These are phyloP conservation scores for Lemur catta DNA, from an alignment of 2,797 vertebrate species.

Conservation along the genomic window DNA sequence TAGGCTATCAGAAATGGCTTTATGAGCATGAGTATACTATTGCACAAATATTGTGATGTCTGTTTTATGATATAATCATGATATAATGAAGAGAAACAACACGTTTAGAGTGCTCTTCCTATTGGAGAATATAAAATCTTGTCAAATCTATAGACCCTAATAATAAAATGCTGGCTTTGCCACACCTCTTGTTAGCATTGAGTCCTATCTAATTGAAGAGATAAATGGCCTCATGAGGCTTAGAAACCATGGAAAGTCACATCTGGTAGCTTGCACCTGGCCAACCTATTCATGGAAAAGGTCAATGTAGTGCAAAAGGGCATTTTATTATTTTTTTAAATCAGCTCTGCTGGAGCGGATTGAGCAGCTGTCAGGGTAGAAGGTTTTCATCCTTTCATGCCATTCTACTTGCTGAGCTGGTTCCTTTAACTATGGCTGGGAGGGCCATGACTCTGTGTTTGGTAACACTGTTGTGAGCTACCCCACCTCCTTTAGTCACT, in stretches of 20 bases:
- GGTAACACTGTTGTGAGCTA: not conserved
- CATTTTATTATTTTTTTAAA: not conserved
- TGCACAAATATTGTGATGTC: not conserved
- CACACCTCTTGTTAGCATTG: not conserved
- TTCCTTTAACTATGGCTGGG: not conserved
- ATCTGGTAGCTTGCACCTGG: constrained; percentile 66
- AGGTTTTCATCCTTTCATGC: not conserved
- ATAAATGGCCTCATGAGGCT: constrained; percentile 47
- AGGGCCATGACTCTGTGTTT: not conserved
- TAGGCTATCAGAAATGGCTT: not conserved
- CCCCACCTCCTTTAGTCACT: not conserved
- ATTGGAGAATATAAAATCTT: not conserved
- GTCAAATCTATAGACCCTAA: not conserved
- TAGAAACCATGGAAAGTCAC: constrained; percentile 24
- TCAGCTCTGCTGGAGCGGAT: constrained; percentile 14
- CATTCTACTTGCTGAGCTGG: not conserved
- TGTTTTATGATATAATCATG: not conserved
- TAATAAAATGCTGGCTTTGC: not conserved
- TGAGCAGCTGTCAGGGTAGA: constrained; percentile 34
- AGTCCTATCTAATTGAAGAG: constrained; percentile 24
- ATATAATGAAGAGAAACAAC: constrained; percentile 24
- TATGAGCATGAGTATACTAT: not conserved
- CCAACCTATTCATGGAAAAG: constrained; percentile 57
- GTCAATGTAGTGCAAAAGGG: constrained; percentile 57
- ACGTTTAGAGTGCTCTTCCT: not conserved